A percentile compares a stretch with the other conserved stretches of the same genome.
Conservation (phyloP, 1,140 invertebrate species). For the Drosophila willistoni region DNA sequence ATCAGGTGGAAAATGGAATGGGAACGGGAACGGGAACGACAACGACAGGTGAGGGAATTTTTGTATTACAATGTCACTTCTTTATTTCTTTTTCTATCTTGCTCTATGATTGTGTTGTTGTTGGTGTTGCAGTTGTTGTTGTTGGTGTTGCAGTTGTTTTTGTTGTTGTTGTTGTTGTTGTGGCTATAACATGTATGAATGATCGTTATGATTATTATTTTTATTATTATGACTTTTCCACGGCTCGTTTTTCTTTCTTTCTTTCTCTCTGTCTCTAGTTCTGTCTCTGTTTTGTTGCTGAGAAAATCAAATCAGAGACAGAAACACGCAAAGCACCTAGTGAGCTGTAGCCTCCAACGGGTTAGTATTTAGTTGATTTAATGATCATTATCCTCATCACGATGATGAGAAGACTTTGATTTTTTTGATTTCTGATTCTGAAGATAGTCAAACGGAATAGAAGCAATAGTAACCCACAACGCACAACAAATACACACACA, state of each 20-base stretch:
- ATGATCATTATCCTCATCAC: slow-evolving; percentile 5
- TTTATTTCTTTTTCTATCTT: neutral
- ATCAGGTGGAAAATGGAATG: slow-evolving; percentile 48
- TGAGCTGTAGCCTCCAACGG: slow-evolving; percentile 21
- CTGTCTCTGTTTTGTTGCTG: slow-evolving; percentile 6
- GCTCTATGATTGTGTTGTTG: neutral
- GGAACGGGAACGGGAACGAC: slow-evolving; percentile 64
- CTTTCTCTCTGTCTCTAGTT: neutral
- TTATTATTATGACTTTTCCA: slow-evolving; percentile 53
- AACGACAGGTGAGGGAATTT: slow-evolving; percentile 18
- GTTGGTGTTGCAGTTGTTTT: neutral
- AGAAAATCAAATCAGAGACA: slow-evolving; percentile 47
- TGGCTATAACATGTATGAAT: slow-evolving; percentile 29
- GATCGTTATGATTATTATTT: slow-evolving; percentile 66
- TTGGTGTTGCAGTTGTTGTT: neutral
- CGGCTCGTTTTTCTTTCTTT: slow-evolving; percentile 2
- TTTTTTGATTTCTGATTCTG: slow-evolving; percentile 68
- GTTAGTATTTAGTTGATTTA: slow-evolving; percentile 7
- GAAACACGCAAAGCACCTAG: slow-evolving; percentile 23
- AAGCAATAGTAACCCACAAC: slow-evolving; percentile 19
- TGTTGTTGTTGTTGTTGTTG: neutral
- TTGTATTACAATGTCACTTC: slow-evolving; percentile 46
- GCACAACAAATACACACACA: slow-evolving; percentile 24
- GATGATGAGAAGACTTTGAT: slow-evolving; percentile 42
- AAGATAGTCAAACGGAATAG: slow-evolving; percentile 19